Evolutionary conservation across 2,888 invertebrate genomes (phyloP), one percentile per base, ranked within the genome.

Genomic region (Dioctria rufipes): DNA sequence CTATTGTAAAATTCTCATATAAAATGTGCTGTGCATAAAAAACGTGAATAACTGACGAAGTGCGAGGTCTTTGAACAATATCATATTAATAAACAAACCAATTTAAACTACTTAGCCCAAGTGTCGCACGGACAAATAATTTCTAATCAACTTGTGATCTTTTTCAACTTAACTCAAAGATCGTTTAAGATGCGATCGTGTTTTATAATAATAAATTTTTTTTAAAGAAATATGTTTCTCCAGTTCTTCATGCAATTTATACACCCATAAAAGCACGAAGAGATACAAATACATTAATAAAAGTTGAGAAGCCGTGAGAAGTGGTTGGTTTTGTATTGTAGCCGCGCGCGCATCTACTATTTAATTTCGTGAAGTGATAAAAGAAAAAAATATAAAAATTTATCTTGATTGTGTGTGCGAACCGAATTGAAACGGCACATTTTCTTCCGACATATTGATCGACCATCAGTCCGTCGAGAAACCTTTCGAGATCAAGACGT

Each of bases 1-100:
- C 54, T 8, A n/a, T n/a, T 54, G 54, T 54, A 54, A 60, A 75
- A 60, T 25, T 25, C 25, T 25, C 25, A 25, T 25, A 25, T 25
- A 25, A 25, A 25, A 25, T 25, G 73, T 54, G 54, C 6, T 54
- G n/a, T 11, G n/a, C 6, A 8, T 77, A 46, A 73, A 6, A 13
- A 61, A 25, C 25, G 39, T 58, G 42, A 58, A 25, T 60, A 54
- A 43, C 60, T 75, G 73, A 58, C 60, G 42, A 61, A 63, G 49
- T 39, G 37, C 46, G 78, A 58, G 66, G 67, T 42, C 46, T 75
- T 66, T 58, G 46, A 60, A 81, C 82, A 82, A 82, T 82, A 82
- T 82, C 82, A 81, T 82, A 81, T 82, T 79, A 82, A 82, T 82
- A 82, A 82, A 82, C 82, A 82, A 81, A 81, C 66, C 69, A 82